These are phyloP conservation scores for Turdus rufiventris DNA, from an alignment of 2,113 vertebrate species.

Conservation along the genomic window DNA sequence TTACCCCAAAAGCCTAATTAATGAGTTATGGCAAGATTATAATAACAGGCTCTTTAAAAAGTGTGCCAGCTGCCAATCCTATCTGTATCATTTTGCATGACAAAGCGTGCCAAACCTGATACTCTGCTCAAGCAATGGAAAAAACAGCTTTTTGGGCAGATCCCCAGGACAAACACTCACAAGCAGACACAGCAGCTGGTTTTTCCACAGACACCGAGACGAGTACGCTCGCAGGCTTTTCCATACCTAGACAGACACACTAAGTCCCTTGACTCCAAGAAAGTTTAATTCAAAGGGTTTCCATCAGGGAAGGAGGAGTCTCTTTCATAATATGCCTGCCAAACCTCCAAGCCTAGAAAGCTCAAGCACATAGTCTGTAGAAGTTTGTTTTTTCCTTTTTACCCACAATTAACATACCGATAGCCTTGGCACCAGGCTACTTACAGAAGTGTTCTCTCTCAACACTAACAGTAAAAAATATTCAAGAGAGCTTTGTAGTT, in stretches of 20 bases:
- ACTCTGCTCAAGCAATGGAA: background rate
- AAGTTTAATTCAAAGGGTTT: slow-evolving; percentile 2
- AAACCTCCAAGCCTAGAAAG: background rate
- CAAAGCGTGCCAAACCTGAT: background rate
- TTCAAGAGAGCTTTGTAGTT: background rate
- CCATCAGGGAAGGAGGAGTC: background rate
- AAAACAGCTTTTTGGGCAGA: background rate
- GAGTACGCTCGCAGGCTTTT: background rate
- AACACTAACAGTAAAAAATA: background rate
- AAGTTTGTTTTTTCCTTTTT: background rate
- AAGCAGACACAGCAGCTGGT: background rate
- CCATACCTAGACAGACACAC: background rate
- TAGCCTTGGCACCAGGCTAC: background rate
- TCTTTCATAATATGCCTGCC: background rate
- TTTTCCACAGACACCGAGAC: background rate
- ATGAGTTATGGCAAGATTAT: background rate
- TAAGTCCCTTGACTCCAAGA: background rate
- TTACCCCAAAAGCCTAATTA: background rate
- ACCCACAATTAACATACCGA: background rate
- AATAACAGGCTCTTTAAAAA: background rate
- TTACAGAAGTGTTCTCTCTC: background rate
- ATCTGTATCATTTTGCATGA: background rate
- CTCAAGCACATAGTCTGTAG: background rate
- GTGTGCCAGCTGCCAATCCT: background rate
- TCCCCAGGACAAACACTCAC: background rate